Evolutionary conservation across 2,113 vertebrate genomes (phyloP).

Genomic region (Glaucidium brasilianum): DNA sequence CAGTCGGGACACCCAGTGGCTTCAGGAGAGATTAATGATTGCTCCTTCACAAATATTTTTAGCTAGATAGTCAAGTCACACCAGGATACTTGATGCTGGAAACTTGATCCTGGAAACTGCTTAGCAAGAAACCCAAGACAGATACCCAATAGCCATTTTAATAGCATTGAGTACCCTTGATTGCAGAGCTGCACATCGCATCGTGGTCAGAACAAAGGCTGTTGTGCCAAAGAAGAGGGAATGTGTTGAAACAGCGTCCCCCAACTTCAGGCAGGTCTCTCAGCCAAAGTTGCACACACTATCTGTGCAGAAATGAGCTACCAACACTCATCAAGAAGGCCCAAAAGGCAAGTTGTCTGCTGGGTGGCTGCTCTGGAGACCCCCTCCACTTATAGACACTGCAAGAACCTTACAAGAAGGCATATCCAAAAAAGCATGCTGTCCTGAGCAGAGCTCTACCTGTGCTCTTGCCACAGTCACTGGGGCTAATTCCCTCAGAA

Average conservation of each 20-base stretch:
- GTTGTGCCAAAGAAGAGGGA: background rate
- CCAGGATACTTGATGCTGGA: background rate
- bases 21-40: background rate
- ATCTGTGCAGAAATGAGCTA: background rate
- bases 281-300: background rate
- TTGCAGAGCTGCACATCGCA: background rate
- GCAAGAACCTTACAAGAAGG: background rate
- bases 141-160: background rate
- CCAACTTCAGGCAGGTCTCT: background rate
- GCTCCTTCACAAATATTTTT: background rate
- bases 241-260: background rate
- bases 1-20: background rate
- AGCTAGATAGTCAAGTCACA: background rate
- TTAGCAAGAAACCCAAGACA: background rate
- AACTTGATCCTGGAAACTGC: background rate
- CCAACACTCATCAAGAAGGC: background rate
- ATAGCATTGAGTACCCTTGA: background rate
- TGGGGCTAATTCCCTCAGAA: background rate
- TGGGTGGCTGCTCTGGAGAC: background rate
- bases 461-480: background rate
- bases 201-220: background rate
- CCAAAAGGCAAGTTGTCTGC: background rate
- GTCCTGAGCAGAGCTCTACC: background rate
- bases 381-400: background rate
- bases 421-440: accelerated